Evolutionary conservation across 1,140 invertebrate species (phyloP), one percentile per base, ranked within the genome.

Genomic region (Lasioglossum albipes): DNA sequence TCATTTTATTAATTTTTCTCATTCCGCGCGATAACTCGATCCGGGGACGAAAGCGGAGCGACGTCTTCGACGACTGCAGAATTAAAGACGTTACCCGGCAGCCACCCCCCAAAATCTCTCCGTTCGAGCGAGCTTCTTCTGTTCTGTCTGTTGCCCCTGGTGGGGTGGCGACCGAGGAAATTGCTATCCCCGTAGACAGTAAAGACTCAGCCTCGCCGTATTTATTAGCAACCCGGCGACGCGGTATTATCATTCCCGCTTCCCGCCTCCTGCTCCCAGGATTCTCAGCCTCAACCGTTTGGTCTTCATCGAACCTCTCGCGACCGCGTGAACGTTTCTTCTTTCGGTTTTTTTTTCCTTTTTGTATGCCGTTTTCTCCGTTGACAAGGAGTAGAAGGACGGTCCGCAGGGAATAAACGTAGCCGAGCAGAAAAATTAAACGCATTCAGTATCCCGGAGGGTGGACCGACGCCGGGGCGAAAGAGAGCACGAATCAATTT

Each of bases 401-500:
- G 61, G 77, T 27, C 84, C 70, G 62, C 61, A 64, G 85, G 81
- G 85, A 86, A 82, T 84, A 83, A 75, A 75, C 84, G 84, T 82
- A 76, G 82, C 79, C 82, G 82, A 42, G 85, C 81, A 85, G 85
- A 89, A 89, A 91, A 93, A 93, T 93, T 92, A 93, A 92, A 93
- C 90, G 92, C 86, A 91, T 90, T 91, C 89, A 83, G 66, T 82
- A 79, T 90, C 86, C 79, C 87, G 18, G 64, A 79, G 74, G 73
- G 67, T 75, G 75, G 57, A n/a, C 75, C 49, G n/a, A 54, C 75
- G 81, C 82, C 74, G 80, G 79, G 82, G 78, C 69, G 69, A 36
- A 31, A 69, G 54, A 61, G 71, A 68, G 75, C 61, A 72, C 78
- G 89, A 90, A 91, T 93, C 91, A 91, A 93, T 93, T 89, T 92